Conservation (phyloP, 2,888 invertebrate species). For the Timema cristinae region DNA sequence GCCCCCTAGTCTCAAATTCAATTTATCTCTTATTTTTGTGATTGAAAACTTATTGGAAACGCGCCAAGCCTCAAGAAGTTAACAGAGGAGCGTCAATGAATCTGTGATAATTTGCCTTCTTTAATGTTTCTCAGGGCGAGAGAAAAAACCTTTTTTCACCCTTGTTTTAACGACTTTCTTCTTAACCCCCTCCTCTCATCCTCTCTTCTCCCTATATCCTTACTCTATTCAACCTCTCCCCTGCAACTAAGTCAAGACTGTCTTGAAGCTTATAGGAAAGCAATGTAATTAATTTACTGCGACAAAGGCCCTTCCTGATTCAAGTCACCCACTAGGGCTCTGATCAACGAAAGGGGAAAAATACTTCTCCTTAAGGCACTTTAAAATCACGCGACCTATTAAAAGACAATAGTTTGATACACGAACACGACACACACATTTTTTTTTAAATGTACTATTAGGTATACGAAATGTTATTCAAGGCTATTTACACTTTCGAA, state of each 20-base stretch:
- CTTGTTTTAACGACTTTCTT: no score
- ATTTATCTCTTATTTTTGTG: conserved; percentile 16
- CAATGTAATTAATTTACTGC: conserved; percentile 30
- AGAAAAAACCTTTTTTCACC: no score
- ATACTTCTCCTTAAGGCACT: neutral
- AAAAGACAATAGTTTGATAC: conserved; percentile 19
- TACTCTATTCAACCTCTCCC: no score
- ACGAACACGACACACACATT: neutral
- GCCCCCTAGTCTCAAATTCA: neutral
- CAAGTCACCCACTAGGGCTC: conserved; percentile 14
- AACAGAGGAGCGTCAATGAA: conserved; percentile 21
- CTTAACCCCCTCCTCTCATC: conserved; percentile 11
- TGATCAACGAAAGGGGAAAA: conserved; percentile 5
- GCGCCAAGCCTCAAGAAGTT: conserved; percentile 18
- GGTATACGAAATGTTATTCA: no score
- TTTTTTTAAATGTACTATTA: no score
- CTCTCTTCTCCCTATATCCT: neutral
- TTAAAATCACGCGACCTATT: conserved; percentile 20
- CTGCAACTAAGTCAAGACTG: no score
- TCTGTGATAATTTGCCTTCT: conserved; percentile 23
- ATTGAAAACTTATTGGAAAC: conserved; percentile 20
- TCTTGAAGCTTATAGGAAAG: conserved; percentile 15
- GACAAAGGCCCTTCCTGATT: conserved; percentile 24
- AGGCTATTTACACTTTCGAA: no score
- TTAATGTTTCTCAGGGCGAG: neutral